These are phyloP conservation scores for Percopsis omiscomaycus DNA, from an alignment of 2,797 vertebrate species.

Conservation along the genomic window DNA sequence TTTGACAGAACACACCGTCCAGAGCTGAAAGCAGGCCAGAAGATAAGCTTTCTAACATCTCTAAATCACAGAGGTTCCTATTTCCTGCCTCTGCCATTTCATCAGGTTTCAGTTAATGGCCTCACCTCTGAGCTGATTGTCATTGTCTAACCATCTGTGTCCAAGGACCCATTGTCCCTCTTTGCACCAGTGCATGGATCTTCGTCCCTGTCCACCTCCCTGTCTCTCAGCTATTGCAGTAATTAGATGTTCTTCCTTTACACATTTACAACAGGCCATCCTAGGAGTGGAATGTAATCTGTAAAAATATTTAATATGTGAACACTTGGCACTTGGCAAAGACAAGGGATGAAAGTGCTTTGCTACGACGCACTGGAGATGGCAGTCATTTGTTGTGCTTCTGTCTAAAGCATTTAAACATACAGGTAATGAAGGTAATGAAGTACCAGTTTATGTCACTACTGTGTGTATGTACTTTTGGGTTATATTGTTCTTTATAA, in stretches of 20 bases:
- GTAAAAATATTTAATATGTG: slow-evolving; percentile 69
- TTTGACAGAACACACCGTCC: background rate
- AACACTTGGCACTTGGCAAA: slow-evolving; percentile 49
- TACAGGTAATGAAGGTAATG: no score
- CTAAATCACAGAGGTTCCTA: slow-evolving; percentile 60
- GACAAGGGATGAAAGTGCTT: slow-evolving; percentile 23
- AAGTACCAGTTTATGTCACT: no score
- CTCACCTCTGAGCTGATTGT: slow-evolving; percentile 64
- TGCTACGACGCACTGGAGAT: background rate
- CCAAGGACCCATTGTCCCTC: slow-evolving; percentile 51
- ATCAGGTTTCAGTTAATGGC: slow-evolving; percentile 52
- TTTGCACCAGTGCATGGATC: slow-evolving; percentile 56
- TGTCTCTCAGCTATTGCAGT: slow-evolving; percentile 58
- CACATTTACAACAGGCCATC: slow-evolving; percentile 44
- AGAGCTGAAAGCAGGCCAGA: slow-evolving; percentile 55
- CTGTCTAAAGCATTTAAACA: no score
- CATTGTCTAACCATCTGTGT: slow-evolving; percentile 53
- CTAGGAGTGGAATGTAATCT: slow-evolving; percentile 63
- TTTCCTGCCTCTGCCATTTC: slow-evolving; percentile 64
- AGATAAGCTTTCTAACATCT: slow-evolving; percentile 48
- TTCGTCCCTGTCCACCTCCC: slow-evolving; percentile 7
- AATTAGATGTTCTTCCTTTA: slow-evolving; percentile 76
- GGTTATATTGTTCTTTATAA: slow-evolving; percentile 26
- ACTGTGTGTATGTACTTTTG: no score
- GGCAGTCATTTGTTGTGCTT: no score